A percentile compares a stretch with the other conserved stretches of the same genome.
Evolutionary conservation across 2,888 invertebrate genomes (phyloP).

Genomic region (Caenorhabditis sulstoni): DNA sequence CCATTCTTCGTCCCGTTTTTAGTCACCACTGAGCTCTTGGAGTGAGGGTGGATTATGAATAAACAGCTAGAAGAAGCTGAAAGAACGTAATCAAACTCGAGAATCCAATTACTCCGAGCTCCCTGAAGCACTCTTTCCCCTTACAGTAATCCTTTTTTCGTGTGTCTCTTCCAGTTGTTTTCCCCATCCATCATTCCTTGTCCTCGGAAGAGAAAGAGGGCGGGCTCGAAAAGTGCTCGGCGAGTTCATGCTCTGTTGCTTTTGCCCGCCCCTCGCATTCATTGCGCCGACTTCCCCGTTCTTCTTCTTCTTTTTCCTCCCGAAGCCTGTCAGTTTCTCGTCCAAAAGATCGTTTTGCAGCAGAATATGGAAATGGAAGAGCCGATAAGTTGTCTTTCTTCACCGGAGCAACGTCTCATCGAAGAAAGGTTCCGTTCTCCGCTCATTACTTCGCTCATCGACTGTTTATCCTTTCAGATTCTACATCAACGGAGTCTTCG

Average conservation of each 20-base stretch:
- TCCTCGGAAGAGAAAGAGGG: conserved; percentile 28
- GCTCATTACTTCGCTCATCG: neutral
- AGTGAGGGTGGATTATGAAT: conserved; percentile 33
- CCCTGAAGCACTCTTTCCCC: conserved; percentile 22
- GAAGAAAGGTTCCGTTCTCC: conserved; percentile 35
- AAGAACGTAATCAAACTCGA: conserved; percentile 6
- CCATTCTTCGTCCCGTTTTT: conserved; percentile 1
- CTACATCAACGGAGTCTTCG: conserved; percentile 73
- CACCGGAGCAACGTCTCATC: conserved; percentile 53
- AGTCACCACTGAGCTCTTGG: conserved; percentile 6
- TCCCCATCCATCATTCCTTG: conserved; percentile 30
- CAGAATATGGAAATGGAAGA: conserved; percentile 49
- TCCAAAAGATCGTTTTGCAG: conserved; percentile 26
- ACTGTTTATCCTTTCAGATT: conserved; percentile 65
- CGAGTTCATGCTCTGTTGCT: conserved; percentile 54
- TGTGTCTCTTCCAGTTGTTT: conserved; percentile 25
- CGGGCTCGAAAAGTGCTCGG: conserved; percentile 44
- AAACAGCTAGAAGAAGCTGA: conserved; percentile 34
- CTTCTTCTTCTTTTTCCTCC: neutral
- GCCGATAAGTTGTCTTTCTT: conserved; percentile 48
- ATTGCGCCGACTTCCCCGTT: neutral
- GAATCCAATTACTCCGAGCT: conserved; percentile 17
- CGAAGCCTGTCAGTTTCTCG: no score
- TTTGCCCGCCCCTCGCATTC: conserved; percentile 8
- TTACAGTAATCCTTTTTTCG: conserved; percentile 24